Conservation (phyloP, 2,888 invertebrate genomes). For the Amphipyra berbera region DNA sequence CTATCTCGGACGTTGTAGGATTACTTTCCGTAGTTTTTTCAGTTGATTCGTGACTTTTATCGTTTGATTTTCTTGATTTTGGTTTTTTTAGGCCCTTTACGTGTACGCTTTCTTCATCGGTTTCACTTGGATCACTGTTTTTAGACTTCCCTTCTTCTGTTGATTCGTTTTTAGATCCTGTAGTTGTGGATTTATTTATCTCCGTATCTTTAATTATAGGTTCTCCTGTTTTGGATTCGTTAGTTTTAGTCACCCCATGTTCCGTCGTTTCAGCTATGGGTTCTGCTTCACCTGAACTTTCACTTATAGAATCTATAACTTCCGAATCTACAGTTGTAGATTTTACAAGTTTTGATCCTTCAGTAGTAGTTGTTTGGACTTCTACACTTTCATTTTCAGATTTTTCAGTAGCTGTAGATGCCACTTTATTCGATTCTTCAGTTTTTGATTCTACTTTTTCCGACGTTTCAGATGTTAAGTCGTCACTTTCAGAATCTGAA, state of each 20-base stretch:
- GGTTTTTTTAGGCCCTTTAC: conserved; percentile 26
- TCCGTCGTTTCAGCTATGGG: neutral
- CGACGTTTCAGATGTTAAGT: conserved; percentile 9
- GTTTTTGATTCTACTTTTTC: neutral
- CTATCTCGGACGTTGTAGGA: neutral
- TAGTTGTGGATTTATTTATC: neutral
- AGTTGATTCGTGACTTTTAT: neutral
- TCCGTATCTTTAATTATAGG: conserved; percentile 1
- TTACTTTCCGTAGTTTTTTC: neutral
- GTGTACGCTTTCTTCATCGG: conserved; percentile 45
- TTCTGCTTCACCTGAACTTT: neutral
- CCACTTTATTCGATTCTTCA: neutral
- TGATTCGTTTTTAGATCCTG: neutral
- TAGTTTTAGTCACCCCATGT: neutral
- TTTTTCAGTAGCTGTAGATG: neutral
- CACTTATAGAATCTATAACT: neutral
- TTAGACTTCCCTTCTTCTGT: neutral
- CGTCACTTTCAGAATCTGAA: conserved; percentile 6
- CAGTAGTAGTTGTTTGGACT: neutral
- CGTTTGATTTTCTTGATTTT: conserved; percentile 9
- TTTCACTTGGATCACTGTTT: conserved; percentile 10
- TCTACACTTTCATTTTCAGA: neutral
- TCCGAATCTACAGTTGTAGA: neutral
- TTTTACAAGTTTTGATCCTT: neutral
- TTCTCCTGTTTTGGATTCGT: neutral